Percentiles rank a stretch among this genome's conserved stretches.
Evolutionary conservation across 2,113 vertebrate species (phyloP).

Genomic region (Halichoerus grypus): DNA sequence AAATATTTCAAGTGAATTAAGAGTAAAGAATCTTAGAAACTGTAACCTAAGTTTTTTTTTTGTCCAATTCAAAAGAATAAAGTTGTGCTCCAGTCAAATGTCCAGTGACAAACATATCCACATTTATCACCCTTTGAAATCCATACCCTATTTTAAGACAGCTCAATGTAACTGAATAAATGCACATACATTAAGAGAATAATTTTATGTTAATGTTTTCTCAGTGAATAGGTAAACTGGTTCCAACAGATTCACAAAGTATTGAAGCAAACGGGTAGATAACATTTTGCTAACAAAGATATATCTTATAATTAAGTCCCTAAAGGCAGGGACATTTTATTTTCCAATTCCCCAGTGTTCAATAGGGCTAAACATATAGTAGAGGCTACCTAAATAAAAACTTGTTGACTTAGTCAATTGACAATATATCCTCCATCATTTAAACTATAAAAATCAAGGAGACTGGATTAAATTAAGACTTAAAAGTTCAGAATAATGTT

Average conservation of each 20-base stretch:
- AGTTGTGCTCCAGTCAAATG: not conserved
- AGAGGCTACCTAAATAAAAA: not conserved
- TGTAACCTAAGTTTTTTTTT: not conserved
- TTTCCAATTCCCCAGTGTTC: not conserved
- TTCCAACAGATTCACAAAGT: conserved; percentile 31
- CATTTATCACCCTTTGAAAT: not conserved
- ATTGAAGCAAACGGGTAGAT: not conserved
- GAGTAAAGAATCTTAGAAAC: conserved; percentile 18
- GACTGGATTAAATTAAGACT: not conserved
- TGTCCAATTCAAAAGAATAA: not conserved
- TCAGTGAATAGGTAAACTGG: not conserved
- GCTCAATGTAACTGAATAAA: not conserved
- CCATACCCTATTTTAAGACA: not conserved
- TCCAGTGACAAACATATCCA: not conserved
- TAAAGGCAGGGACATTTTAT: not conserved
- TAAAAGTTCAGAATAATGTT: not conserved
- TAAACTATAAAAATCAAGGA: conserved; percentile 5
- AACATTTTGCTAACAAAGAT: conserved; percentile 49
- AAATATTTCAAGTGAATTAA: not conserved
- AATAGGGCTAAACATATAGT: not conserved
- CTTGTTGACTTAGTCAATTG: not conserved
- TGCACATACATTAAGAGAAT: conserved; percentile 13
- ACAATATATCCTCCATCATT: not conserved
- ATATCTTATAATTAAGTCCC: not conserved
- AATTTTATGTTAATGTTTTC: not conserved